A percentile compares a stretch with the other conserved stretches of the same genome.
These are phyloP conservation scores for Bugulina stolonifera DNA, from an alignment of 2,888 invertebrate species.

Conservation along the genomic window DNA sequence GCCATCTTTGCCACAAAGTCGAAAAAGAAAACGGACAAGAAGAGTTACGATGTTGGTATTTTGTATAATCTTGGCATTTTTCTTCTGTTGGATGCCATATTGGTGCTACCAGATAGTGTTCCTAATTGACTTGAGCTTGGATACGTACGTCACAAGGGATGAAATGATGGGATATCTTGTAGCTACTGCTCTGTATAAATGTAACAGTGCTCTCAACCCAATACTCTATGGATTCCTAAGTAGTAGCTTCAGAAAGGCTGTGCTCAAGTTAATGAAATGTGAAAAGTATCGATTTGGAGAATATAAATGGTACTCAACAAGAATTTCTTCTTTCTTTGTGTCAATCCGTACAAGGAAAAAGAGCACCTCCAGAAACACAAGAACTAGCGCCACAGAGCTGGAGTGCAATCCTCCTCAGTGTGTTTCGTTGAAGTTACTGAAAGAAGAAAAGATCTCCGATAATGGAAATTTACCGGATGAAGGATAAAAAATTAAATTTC, in stretches of 20 bases:
- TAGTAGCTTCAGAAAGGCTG: background rate
- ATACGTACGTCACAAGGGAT: too few species aligned
- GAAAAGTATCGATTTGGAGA: background rate
- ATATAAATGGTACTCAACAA: background rate
- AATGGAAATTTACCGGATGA: too few species aligned
- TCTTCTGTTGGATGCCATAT: constrained; percentile 22
- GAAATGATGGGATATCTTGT: background rate
- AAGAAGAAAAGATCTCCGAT: too few species aligned
- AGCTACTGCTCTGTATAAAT: constrained; percentile 1
- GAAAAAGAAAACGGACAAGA: constrained; percentile 10
- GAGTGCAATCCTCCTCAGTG: background rate
- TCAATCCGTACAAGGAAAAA: background rate
- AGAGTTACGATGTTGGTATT: constrained; percentile 5
- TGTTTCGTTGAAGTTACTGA: background rate
- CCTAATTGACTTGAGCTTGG: background rate
- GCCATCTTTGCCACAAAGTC: background rate
- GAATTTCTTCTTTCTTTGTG: background rate
- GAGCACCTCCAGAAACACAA: background rate
- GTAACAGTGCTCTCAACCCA: constrained; percentile 19
- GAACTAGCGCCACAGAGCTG: background rate
- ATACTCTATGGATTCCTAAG: constrained; percentile 16
- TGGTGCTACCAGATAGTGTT: constrained; percentile 15
- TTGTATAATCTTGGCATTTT: constrained; percentile 9
- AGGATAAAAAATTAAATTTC: too few species aligned
- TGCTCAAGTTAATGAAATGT: background rate